These are phyloP conservation scores for Drosophila pectinifera DNA, from an alignment of 1,140 invertebrate species.

Conservation along the genomic window DNA sequence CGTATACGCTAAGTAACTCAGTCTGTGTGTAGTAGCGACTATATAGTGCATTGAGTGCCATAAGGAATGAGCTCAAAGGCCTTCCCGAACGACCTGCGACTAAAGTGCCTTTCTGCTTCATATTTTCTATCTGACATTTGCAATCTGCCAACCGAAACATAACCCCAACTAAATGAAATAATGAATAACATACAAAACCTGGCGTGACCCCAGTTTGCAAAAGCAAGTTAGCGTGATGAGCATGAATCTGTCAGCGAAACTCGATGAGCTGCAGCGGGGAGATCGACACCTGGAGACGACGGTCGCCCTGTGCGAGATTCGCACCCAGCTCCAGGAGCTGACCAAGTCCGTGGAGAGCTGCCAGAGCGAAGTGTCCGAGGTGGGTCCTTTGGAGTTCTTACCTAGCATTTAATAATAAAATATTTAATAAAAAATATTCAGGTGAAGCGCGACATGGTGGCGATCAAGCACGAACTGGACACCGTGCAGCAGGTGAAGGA, in stretches of 20 bases:
- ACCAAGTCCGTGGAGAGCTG: constrained; percentile 97
- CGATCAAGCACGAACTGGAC: constrained; percentile 96
- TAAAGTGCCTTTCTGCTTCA: constrained; percentile 78
- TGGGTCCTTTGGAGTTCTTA: constrained; percentile 61
- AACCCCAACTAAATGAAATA: constrained; percentile 12
- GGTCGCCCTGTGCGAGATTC: constrained; percentile 95
- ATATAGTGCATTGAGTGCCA: constrained; percentile 34
- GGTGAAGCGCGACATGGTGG: constrained; percentile 96
- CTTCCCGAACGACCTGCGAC: constrained; percentile 60
- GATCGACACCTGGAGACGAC: constrained; percentile 95
- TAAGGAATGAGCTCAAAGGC: constrained; percentile 52
- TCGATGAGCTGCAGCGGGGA: constrained; percentile 95
- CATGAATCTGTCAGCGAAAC: constrained; percentile 95
- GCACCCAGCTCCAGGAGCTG: constrained; percentile 95
- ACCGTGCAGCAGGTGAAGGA: constrained; percentile 96
- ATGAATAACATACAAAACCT: constrained; percentile 24
- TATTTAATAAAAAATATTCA: constrained; percentile 59
- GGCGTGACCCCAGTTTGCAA: constrained; percentile 90
- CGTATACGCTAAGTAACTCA: constrained; percentile 73
- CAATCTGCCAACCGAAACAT: constrained; percentile 9
- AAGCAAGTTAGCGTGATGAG: constrained; percentile 98
- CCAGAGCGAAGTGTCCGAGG: constrained; percentile 95
- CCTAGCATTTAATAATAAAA: too few species aligned
- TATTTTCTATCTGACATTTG: constrained; percentile 53
- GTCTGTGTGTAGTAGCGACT: constrained; percentile 31